A percentile compares a stretch with the other conserved stretches of the same genome.
These are phyloP conservation scores for Tachycineta bicolor DNA, from an alignment of 2,113 vertebrate genomes.

Conservation along the genomic window DNA sequence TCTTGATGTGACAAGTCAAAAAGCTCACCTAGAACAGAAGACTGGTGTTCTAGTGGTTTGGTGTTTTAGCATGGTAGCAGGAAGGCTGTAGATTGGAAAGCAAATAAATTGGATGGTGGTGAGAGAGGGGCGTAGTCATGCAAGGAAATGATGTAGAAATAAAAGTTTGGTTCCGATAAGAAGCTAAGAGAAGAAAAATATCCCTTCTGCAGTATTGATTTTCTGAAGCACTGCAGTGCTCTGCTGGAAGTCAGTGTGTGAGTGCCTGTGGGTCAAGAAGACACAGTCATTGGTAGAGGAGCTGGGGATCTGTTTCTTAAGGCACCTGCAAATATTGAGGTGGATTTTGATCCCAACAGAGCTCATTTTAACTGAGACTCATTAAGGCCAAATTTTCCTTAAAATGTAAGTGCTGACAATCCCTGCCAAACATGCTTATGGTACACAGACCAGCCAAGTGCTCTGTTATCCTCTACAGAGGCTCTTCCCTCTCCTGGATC, in stretches of 20 bases:
- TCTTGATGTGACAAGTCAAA: background rate
- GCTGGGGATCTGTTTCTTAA: background rate
- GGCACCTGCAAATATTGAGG: background rate
- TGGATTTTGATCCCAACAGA: background rate
- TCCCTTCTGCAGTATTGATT: background rate
- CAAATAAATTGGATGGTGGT: background rate
- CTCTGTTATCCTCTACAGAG: background rate
- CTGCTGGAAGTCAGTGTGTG: background rate
- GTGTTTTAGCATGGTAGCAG: background rate
- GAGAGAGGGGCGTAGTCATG: background rate
- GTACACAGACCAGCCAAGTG: background rate
- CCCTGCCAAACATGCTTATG: background rate
- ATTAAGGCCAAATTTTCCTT: background rate
- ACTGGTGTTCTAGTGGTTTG: background rate
- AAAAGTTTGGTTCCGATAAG: background rate
- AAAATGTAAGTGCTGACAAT: background rate
- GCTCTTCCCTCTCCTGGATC: background rate
- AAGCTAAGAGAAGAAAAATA: background rate
- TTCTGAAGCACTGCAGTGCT: background rate
- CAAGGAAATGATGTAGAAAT: background rate
- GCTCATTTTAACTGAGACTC: background rate
- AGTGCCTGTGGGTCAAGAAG: background rate
- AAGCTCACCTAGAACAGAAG: background rate
- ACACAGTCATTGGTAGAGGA: background rate
- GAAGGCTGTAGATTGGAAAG: background rate